Evolutionary conservation across 1,140 invertebrate species (phyloP).

Genomic region (Papilio aristodemus): DNA sequence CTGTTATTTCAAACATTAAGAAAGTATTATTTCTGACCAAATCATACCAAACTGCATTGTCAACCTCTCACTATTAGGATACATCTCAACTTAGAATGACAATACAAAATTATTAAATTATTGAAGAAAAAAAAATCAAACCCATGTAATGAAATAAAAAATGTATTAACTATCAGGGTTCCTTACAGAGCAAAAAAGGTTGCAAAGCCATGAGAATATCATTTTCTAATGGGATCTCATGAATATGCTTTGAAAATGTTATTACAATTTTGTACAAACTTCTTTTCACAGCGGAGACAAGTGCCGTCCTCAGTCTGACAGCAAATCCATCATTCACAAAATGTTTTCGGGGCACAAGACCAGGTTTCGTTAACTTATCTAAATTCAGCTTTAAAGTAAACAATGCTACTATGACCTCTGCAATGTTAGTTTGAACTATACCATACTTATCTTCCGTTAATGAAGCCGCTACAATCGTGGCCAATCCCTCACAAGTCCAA

Average conservation of each 20-base stretch:
- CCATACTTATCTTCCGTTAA: conserved; percentile 89
- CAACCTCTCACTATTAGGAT: background rate
- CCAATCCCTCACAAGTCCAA: conserved; percentile 86
- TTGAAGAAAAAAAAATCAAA: background rate
- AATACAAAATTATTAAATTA: background rate
- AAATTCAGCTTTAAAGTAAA: conserved; percentile 85
- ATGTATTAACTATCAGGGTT: conserved; percentile 58
- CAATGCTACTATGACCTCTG: conserved; percentile 84
- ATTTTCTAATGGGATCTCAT: conserved; percentile 82
- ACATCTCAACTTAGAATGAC: background rate
- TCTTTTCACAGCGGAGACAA: conserved; percentile 84
- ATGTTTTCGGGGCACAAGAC: conserved; percentile 82
- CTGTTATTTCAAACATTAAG: no score
- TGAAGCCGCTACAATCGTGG: conserved; percentile 84
- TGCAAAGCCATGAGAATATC: conserved; percentile 77
- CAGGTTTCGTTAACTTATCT: conserved; percentile 86
- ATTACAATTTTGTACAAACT: conserved; percentile 88
- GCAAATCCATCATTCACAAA: conserved; percentile 82
- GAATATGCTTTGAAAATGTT: conserved; percentile 85
- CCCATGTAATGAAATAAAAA: conserved; percentile 39
- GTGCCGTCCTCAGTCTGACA: conserved; percentile 82
- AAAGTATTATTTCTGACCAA: no score
- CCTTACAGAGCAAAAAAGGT: conserved; percentile 77
- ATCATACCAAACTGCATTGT: background rate
- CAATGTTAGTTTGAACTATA: conserved; percentile 88